Percentiles rank a stretch among this genome's conserved stretches.
Evolutionary conservation across 2,797 vertebrate species (phyloP).

Genomic region (Malacoraja senta): DNA sequence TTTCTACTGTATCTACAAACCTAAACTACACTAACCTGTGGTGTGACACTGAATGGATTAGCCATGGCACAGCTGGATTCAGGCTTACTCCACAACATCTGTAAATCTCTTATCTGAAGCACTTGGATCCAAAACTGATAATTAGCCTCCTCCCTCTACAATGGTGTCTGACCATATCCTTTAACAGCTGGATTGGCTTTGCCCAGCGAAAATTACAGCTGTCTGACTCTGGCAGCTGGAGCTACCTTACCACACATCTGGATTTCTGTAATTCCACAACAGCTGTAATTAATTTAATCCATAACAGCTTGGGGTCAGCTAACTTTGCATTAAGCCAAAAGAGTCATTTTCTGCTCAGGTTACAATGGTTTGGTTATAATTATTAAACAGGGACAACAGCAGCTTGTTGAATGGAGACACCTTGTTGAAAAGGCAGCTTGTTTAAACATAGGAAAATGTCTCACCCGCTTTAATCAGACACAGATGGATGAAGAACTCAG

Average conservation of each 20-base stretch:
- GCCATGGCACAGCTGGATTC: neutral
- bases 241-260: neutral
- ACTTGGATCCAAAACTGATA: neutral
- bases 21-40: too few relatives aligned
- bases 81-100: neutral
- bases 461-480: neutral
- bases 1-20: too few relatives aligned
- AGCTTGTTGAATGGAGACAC: neutral
- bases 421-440: too few relatives aligned
- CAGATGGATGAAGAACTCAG: neutral
- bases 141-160: neutral
- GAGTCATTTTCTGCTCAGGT: neutral
- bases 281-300: neutral
- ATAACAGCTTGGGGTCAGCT: neutral
- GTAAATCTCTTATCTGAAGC: neutral
- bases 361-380: neutral
- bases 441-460: neutral
- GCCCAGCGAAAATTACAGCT: neutral
- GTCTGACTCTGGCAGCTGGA: neutral
- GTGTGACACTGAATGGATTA: neutral
- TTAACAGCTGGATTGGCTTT: neutral
- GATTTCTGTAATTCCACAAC: neutral
- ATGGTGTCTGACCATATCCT: neutral
- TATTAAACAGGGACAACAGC: neutral
- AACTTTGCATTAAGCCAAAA: neutral